Evolutionary conservation across 2,888 invertebrate genomes (phyloP).

Genomic region (Sussaba pulchella): DNA sequence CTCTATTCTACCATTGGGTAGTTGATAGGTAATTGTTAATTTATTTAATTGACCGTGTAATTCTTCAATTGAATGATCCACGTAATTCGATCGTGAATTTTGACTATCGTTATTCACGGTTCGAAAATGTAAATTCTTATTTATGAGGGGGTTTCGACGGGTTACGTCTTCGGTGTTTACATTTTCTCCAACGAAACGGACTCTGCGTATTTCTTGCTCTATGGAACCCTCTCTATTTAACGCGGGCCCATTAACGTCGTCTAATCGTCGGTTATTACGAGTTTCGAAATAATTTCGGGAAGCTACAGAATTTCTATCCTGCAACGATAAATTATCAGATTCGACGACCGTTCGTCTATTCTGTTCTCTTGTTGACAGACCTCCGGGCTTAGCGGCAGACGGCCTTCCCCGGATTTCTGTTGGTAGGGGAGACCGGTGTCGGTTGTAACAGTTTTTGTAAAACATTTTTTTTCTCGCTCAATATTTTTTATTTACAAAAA

Average conservation of each 20-base stretch:
- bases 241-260: not conserved
- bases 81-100: not conserved
- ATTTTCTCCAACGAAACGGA: not conserved
- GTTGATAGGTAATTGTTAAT: constrained; percentile 2
- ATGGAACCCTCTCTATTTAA: not conserved
- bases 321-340: not conserved
- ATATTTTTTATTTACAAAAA: no score
- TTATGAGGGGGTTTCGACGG: not conserved
- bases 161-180: not conserved
- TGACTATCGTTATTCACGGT: not conserved
- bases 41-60: not conserved
- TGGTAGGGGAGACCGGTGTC: no score
- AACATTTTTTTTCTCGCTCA: no score
- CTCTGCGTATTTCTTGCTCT: not conserved
- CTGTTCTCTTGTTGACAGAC: not conserved
- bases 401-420: not conserved
- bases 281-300: not conserved
- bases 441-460: no score
- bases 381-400: not conserved
- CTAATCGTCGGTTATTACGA: not conserved
- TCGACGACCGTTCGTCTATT: not conserved
- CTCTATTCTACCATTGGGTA: not conserved
- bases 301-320: no score
- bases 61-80: not conserved
- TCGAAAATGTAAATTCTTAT: not conserved